A percentile compares a stretch with the other conserved stretches of the same genome.
These are phyloP conservation scores for Protophormia terraenovae DNA, from an alignment of 2,888 invertebrate genomes.

Conservation along the genomic window DNA sequence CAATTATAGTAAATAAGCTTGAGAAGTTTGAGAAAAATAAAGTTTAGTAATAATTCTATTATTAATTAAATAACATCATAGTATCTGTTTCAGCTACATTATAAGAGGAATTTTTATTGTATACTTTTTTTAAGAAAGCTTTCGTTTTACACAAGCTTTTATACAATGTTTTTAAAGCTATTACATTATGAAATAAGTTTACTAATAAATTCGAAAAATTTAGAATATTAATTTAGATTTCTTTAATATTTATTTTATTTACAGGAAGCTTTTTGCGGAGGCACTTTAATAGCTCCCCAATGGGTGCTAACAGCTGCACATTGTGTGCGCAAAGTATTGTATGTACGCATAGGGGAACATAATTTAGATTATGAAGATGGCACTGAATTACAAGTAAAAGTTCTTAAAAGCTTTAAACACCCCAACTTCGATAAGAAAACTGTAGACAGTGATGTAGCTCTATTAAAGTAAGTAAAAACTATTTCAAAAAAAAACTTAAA, in stretches of 20 bases:
- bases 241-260: not conserved
- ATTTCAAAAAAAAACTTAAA: not conserved
- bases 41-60: too few relatives aligned
- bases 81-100: too few relatives aligned
- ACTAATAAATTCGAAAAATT: too few relatives aligned
- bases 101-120: too few relatives aligned
- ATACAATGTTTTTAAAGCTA: too few relatives aligned
- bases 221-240: too few relatives aligned
- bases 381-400: conserved; percentile 89
- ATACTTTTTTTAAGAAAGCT: too few relatives aligned
- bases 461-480: conserved; percentile 84
- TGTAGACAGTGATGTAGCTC: conserved; percentile 95
- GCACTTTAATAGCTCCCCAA: conserved; percentile 89
- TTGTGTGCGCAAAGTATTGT: conserved; percentile 89
- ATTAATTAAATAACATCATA: too few relatives aligned
- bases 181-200: too few relatives aligned
- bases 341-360: conserved; percentile 92
- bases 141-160: too few relatives aligned
- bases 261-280: conserved; percentile 95
- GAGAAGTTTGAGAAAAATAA: too few relatives aligned
- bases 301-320: conserved; percentile 96
- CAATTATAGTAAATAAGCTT: too few relatives aligned
- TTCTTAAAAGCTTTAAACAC: conserved; percentile 89
- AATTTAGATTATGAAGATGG: conserved; percentile 89
- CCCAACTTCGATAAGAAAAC: conserved; percentile 93